Evolutionary conservation across 2,888 invertebrate species (phyloP).

Genomic region (Limnephilus rhombicus): DNA sequence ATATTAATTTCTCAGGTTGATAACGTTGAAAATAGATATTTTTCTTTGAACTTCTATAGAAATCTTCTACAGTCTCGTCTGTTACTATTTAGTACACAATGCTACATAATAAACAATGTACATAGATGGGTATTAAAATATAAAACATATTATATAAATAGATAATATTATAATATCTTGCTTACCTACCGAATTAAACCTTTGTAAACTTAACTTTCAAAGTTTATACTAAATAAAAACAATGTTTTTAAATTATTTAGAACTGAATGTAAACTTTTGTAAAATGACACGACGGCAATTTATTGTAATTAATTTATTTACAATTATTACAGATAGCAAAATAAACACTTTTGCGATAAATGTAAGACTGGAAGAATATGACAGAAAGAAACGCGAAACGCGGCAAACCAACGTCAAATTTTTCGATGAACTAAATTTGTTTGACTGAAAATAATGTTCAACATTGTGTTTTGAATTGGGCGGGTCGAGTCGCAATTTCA

Average conservation of each 20-base stretch:
- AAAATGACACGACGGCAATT: neutral
- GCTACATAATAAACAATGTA: neutral
- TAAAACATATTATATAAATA: too few relatives aligned
- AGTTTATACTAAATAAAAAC: neutral
- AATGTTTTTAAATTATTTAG: neutral
- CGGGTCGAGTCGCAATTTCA: neutral
- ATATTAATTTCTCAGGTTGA: too few relatives aligned
- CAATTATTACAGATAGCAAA: neutral
- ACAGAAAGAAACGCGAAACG: too few relatives aligned
- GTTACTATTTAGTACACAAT: too few relatives aligned
- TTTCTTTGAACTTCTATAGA: too few relatives aligned
- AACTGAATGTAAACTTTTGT: neutral
- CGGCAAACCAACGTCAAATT: neutral
- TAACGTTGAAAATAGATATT: too few relatives aligned
- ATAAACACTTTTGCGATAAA: neutral
- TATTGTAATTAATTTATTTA: neutral
- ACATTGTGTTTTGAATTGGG: neutral
- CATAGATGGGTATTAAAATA: neutral
- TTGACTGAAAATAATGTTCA: neutral
- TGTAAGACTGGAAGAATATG: neutral
- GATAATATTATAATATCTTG: neutral
- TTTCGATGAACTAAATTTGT: neutral
- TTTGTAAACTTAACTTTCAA: neutral
- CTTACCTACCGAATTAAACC: neutral
- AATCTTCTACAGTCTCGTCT: too few relatives aligned